These are phyloP conservation scores for Zoanthus sociatus DNA, from an alignment of 92 coral and sea anemone genomes.

Conservation along the genomic window DNA sequence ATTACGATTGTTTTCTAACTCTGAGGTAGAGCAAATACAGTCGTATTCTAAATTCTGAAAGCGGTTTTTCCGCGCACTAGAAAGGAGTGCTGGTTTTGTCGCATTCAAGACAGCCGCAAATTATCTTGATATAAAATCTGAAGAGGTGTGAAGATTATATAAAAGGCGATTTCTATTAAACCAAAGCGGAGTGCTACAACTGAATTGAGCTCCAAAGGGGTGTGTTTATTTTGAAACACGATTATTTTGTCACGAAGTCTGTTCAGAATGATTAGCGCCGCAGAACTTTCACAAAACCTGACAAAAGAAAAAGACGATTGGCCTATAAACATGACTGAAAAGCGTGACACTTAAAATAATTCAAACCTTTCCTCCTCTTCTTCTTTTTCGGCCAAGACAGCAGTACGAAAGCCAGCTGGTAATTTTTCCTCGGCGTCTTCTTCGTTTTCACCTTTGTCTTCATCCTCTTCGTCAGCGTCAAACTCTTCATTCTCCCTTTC, in stretches of 20 bases:
- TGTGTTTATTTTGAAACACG: constrained; percentile 32
- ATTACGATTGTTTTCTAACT: neutral
- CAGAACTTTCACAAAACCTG: neutral
- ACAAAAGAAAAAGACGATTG: neutral
- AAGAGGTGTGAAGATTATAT: constrained; percentile 3
- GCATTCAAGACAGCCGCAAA: neutral
- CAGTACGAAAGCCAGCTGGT: constrained; percentile 40
- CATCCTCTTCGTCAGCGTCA: neutral
- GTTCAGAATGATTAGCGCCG: neutral
- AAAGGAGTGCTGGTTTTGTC: neutral
- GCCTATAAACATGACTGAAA: neutral
- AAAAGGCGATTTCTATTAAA: neutral
- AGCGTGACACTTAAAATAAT: neutral
- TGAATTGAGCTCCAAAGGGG: constrained; percentile 28
- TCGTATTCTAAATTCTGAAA: neutral
- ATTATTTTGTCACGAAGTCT: constrained; percentile 45
- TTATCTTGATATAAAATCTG: neutral
- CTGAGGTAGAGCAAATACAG: neutral
- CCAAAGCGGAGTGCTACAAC: neutral
- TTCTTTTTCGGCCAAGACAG: constrained; percentile 43
- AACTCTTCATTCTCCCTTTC: neutral
- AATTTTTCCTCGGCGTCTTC: neutral
- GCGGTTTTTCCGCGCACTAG: neutral
- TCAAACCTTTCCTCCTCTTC: constrained; percentile 34
- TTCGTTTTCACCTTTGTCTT: neutral